Percentiles rank a stretch among this genome's conserved stretches.
Conservation (phyloP, 1,140 invertebrate genomes). For the Drosophila sp. region DNA sequence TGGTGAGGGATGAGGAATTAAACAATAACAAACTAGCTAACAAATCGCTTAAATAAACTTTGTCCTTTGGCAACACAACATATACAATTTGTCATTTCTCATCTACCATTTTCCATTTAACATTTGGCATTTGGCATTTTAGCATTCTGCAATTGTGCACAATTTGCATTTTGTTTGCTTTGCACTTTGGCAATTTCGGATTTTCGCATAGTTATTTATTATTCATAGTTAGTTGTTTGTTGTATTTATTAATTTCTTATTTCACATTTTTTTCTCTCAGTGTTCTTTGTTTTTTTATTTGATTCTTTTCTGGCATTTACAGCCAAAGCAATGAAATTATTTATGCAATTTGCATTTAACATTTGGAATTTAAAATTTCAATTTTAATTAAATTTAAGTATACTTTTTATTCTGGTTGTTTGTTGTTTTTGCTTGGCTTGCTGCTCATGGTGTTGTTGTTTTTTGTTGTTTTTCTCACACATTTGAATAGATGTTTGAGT, state of each 20-base stretch:
- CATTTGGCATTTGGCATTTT: conserved; percentile 41
- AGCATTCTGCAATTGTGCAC: conserved; percentile 20
- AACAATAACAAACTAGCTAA: conserved; percentile 53
- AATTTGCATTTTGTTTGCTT: conserved; percentile 67
- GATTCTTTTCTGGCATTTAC: conserved; percentile 51
- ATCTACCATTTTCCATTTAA: conserved; percentile 35
- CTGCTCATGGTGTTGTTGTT: background rate
- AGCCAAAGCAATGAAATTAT: conserved; percentile 58
- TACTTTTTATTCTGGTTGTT: conserved; percentile 13
- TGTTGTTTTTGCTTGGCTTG: background rate
- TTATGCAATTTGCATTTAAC: conserved; percentile 54
- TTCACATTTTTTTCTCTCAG: conserved; percentile 26
- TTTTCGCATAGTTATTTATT: conserved; percentile 57
- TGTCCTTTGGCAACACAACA: conserved; percentile 53
- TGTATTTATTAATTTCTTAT: conserved; percentile 72
- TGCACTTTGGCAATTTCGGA: conserved; percentile 29
- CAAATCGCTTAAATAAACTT: conserved; percentile 81
- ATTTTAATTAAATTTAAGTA: conserved; percentile 31
- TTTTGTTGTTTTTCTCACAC: conserved; percentile 13
- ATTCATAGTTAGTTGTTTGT: conserved; percentile 63
- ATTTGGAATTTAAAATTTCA: conserved; percentile 53
- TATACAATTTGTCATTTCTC: conserved; percentile 75
- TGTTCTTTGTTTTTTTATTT: conserved; percentile 15
- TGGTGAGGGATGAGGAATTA: background rate
- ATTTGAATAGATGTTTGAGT: conserved; percentile 9